Base-by-base conservation (phyloP, 2,113 vertebrate genomes). In the Cariama cristata region DNA sequence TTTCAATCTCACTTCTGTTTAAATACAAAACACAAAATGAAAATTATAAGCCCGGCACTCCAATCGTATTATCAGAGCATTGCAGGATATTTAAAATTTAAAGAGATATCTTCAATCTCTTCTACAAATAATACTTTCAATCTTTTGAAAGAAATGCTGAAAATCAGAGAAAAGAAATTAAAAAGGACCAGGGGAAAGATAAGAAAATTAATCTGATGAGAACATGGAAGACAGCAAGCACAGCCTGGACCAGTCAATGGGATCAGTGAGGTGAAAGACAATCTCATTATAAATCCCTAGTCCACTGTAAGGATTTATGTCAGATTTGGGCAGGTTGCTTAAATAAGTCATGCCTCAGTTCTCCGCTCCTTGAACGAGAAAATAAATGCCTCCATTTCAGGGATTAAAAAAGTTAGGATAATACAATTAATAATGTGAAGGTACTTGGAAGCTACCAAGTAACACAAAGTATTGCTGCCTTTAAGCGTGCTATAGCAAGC, bases 161-260 rank as follows among this genome's bases (percentile, higher is more conserved):
- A 93, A 91, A 14, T 2, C 26, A 86, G 74, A 92, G 12, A 85
- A 79, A 97, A 93, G 20, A 75, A 93, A 80, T 88, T 86, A 40
- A 79, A 90, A 88, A 89, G 11, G 4, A 82, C 6, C 4, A 45
- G 26, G 10, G 8, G 10, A 90, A 95, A 50, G 53, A 82, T 72
- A 90, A 82, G 56, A 77, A 90, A 79, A 93, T 88, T 89, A 93
- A 85, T 81, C 74, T 91, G 74, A 93, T 90, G 67, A 79, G 49
- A 76, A 63, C 38, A 40, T 30, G 33, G 73, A 95, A 95, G 56
- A 76, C 53, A 82, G 28, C n/a, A 95, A 92, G 83, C 32, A 74
- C 16, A 86, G 9, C 59, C 53, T 86, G 40, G 42, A 83, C 67
- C 53, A 77, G 71, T 63, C 74, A 94, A 21, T 9, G 67, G 17